These are phyloP conservation scores for Aphelenchoides fujianensis DNA, from an alignment of 1,140 invertebrate species.

Conservation along the genomic window DNA sequence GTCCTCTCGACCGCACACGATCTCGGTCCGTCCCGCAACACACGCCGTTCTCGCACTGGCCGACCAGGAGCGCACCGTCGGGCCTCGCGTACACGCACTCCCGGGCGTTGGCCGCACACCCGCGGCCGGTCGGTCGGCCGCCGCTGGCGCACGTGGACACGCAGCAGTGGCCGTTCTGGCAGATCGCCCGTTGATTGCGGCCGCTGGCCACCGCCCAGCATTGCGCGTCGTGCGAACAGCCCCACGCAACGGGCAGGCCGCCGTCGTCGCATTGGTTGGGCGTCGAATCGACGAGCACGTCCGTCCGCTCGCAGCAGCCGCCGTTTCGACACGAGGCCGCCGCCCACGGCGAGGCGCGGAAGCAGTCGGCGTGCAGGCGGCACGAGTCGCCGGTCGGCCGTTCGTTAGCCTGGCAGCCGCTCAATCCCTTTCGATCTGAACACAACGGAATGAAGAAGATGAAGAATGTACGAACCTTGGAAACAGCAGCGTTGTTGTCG, in stretches of 20 bases:
- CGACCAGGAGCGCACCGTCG: neutral
- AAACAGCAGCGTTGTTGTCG: neutral
- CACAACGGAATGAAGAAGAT: neutral
- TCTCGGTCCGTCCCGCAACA: too few species aligned
- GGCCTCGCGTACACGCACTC: neutral
- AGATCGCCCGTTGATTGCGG: neutral
- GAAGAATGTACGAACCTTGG: neutral
- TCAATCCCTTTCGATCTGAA: neutral
- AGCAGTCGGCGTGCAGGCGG: neutral
- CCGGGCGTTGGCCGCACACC: neutral
- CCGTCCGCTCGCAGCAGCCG: neutral
- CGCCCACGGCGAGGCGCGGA: neutral
- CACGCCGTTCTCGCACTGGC: neutral
- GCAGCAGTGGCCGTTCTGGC: slow-evolving; percentile 5
- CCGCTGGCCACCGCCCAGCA: neutral
- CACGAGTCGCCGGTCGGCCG: neutral
- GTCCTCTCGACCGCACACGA: too few species aligned
- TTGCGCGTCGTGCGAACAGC: neutral
- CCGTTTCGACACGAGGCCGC: neutral
- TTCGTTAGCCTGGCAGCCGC: neutral
- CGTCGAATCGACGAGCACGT: neutral
- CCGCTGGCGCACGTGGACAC: neutral
- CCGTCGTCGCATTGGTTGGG: neutral
- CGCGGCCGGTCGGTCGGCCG: neutral
- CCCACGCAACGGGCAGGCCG: neutral